Percentiles rank a stretch among this genome's conserved stretches.
Evolutionary conservation across 1,140 invertebrate species (phyloP).

Genomic region (Solenopsis invicta): DNA sequence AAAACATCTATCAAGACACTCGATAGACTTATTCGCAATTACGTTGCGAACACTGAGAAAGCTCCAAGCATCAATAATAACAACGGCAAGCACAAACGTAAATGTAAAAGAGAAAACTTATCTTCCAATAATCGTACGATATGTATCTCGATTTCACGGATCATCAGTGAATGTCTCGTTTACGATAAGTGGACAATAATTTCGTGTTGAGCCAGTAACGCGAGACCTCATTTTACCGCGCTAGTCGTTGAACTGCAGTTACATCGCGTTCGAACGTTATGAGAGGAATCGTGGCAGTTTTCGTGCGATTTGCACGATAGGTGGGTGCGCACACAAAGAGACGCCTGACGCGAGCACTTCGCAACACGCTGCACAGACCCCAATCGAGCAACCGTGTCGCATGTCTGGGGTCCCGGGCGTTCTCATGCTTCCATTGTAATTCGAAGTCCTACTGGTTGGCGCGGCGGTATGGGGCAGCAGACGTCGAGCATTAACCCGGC

Average conservation of each 20-base stretch:
- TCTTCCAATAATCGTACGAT: background rate
- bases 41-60: background rate
- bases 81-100: background rate
- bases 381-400: slow-evolving; percentile 57
- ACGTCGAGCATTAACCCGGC: slow-evolving; percentile 48
- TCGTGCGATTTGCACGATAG: slow-evolving; percentile 51
- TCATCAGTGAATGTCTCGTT: background rate
- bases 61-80: background rate
- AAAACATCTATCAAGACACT: background rate
- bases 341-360: slow-evolving; percentile 50
- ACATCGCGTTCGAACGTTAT: background rate
- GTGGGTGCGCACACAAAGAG: slow-evolving; percentile 40
- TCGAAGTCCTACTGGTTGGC: slow-evolving; percentile 49
- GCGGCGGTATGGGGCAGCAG: slow-evolving; percentile 20
- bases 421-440: slow-evolving; percentile 54
- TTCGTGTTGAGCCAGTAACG: background rate
- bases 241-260: background rate
- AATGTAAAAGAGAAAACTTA: background rate
- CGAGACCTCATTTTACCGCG: background rate
- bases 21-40: background rate
- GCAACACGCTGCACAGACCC: slow-evolving; percentile 24
- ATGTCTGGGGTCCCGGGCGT: slow-evolving; percentile 29
- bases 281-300: slow-evolving; percentile 32
- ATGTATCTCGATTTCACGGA: background rate
- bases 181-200: background rate